A percentile compares a stretch with the other conserved stretches of the same genome.
These are phyloP conservation scores for Cassiopea andromeda DNA, from an alignment of 30 jellyfish, hydroid and myxozoan genomes.

Conservation along the genomic window DNA sequence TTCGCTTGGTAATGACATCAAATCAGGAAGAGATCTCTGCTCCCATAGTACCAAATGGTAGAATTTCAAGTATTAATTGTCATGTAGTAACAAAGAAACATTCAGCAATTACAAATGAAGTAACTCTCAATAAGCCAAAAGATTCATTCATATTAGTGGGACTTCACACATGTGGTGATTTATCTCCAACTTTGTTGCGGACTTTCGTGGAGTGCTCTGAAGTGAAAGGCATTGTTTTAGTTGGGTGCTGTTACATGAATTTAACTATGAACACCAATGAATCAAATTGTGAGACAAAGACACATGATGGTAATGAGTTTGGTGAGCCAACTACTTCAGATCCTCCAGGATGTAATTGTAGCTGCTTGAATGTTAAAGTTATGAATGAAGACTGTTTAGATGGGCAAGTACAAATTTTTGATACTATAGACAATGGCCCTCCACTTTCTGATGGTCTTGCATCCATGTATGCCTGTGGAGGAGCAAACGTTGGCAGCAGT, in stretches of 20 bases:
- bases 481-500: not conserved
- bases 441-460: not conserved
- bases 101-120: not conserved
- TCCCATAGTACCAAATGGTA: not conserved
- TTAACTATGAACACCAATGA: slow-evolving; percentile 41
- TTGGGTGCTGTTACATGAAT: slow-evolving; percentile 88
- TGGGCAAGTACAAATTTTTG: no score
- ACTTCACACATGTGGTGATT: slow-evolving; percentile 92
- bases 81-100: not conserved
- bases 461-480: not conserved
- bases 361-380: no score
- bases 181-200: slow-evolving; percentile 83
- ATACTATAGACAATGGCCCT: not conserved
- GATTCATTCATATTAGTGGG: slow-evolving; percentile 72
- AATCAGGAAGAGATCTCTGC: not conserved
- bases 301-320: not conserved
- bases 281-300: not conserved
- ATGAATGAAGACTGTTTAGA: no score
- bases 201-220: slow-evolving; percentile 59
- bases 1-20: slow-evolving; percentile 3
- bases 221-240: slow-evolving; percentile 72
- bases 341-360: not conserved
- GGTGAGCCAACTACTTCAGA: not conserved
- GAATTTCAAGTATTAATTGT: not conserved
- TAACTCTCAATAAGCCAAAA: not conserved